A percentile compares a stretch with the other conserved stretches of the same genome.
Conservation (phyloP, 2,888 invertebrate species). For the Axea sp. region DNA sequence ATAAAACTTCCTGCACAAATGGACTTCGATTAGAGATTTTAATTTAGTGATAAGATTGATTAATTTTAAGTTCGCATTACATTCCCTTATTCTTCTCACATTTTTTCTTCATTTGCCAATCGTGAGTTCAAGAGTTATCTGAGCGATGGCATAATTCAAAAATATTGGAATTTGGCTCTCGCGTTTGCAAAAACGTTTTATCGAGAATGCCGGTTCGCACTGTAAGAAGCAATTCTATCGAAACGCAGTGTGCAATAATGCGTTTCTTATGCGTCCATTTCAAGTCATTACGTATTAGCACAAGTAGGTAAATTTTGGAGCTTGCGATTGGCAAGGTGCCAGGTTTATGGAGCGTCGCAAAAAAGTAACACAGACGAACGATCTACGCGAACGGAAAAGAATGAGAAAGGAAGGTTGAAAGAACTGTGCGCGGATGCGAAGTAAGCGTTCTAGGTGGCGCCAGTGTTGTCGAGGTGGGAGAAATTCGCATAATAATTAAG, state of each 20-base stretch:
- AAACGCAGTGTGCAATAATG: too few relatives aligned
- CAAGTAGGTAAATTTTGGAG: slow-evolving; percentile 72
- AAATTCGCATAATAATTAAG: slow-evolving; percentile 47
- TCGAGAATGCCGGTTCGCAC: slow-evolving; percentile 13
- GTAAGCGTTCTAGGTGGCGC: slow-evolving; percentile 24
- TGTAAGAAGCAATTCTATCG: too few relatives aligned
- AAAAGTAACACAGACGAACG: slow-evolving; percentile 50
- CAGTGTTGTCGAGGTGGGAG: slow-evolving; percentile 8
- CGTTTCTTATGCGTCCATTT: slow-evolving; percentile 68
- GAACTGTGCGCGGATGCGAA: not conserved
- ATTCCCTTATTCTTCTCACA: not conserved
- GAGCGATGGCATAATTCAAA: slow-evolving; percentile 21
- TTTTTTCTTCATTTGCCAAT: not conserved
- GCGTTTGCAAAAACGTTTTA: slow-evolving; percentile 42
- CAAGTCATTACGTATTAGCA: slow-evolving; percentile 69
- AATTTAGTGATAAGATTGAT: too few relatives aligned
- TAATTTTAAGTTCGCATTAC: not conserved
- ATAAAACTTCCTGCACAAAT: too few relatives aligned
- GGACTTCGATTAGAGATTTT: too few relatives aligned
- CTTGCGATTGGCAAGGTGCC: slow-evolving; percentile 65
- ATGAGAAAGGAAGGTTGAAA: slow-evolving; percentile 27
- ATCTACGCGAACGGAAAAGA: slow-evolving; percentile 26
- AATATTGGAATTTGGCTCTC: slow-evolving; percentile 26
- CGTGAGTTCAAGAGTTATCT: slow-evolving; percentile 2
- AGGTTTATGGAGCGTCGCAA: slow-evolving; percentile 58